Base-by-base conservation (phyloP, 2,113 vertebrate species). In the Eonycteris spelaea region DNA sequence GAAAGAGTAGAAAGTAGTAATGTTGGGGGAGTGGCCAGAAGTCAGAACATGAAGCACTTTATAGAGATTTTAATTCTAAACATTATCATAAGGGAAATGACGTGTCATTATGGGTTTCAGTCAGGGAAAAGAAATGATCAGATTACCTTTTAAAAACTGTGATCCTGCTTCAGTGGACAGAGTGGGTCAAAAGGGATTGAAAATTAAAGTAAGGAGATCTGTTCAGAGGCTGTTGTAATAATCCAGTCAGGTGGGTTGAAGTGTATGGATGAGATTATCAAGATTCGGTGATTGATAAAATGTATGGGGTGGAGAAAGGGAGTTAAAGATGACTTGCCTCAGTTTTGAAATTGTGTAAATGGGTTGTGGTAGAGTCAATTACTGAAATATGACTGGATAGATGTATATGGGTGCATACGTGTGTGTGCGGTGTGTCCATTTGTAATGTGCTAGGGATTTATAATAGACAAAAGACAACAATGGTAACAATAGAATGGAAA, bases 271-370 rank as follows among this genome's bases (percentile, higher is more conserved):
- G 28, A 80, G 43, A 74, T 55, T 80, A 35, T 85, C 73, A 94
- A 48, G 16, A 92, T 3, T 24, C 67, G 15, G n/a, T 12, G 12
- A 61, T 24, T 88, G 30, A 71, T 14, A 67, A 26, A 11, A 15
- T 40, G 15, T 45, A 19, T 26, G 38, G 18, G 57, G 45, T 55
- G 19, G 63, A 22, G 43, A 57, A 71, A 57, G 77, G 3, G 21
- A 48, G 13, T 88, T 70, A 80, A 8, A 73, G 45, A 53, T 70
- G 40, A 65, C 45, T 55, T 61, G 35, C 28, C 28, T 40, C 53
- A 53, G 5, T 57, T 96, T 96, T 40, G 74, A 55, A 75, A 77
- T 73, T 33, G 51, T 57, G 38, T 9, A 51, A 28, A 86, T 59
- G 18, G 6, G 7, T 83, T 24, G 51, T 35, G 40, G 28, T 80